phyloP scores from a whole-genome alignment of 2,797 vertebrate genomes.

The Lateolabrax maculatus region DNA sequence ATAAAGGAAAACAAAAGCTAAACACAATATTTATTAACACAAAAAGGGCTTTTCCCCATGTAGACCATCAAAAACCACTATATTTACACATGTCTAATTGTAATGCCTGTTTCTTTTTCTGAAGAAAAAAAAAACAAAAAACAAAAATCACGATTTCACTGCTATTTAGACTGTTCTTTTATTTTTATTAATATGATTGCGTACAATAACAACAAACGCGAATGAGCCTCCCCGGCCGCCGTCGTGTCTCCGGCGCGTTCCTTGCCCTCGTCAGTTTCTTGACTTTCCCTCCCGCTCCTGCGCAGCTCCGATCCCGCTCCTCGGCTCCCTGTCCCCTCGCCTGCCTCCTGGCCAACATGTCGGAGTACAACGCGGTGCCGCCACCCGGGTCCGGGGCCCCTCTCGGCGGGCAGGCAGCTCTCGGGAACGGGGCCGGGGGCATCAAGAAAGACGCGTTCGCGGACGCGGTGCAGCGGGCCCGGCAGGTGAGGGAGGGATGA shows the following conservation, averaged over 20 bases:
- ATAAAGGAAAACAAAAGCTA: no score
- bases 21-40: no score
- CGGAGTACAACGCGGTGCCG: slow-evolving; percentile 88
- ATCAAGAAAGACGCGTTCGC: slow-evolving; percentile 93
- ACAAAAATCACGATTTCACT: no score
- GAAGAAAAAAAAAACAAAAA: no score
- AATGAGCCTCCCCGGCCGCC: slow-evolving; percentile 45
- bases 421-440: slow-evolving; percentile 82
- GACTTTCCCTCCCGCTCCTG: slow-evolving; percentile 72
- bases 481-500: slow-evolving; percentile 87
- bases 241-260: slow-evolving; percentile 38
- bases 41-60: no score
- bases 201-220: neutral
- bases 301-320: slow-evolving; percentile 61
- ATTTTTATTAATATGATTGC: neutral
- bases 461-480: slow-evolving; percentile 92
- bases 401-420: slow-evolving; percentile 77
- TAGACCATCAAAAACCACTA: no score
- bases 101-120: no score
- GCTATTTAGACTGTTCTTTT: no score
- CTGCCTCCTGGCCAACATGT: slow-evolving; percentile 73
- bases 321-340: slow-evolving; percentile 22
- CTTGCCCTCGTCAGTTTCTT: slow-evolving; percentile 45
- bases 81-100: no score
- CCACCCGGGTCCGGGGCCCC: slow-evolving; percentile 74